Base-by-base conservation (phyloP, 2,888 invertebrate genomes). In the Bugula neritina region DNA sequence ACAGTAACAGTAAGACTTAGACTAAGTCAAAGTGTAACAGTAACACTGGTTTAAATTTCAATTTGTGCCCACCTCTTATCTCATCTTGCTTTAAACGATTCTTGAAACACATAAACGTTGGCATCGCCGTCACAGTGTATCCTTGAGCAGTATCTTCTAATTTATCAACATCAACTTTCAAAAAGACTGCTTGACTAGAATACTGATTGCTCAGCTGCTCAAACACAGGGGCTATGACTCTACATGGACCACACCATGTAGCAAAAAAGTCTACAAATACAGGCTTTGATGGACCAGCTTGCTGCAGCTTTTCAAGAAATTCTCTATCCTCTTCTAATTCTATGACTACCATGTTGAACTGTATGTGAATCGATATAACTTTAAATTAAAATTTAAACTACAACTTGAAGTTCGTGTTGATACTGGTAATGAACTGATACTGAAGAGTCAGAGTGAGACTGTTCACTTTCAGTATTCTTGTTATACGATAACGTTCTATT, bases 181-280 rank as follows among this genome's bases (percentile, higher is more conserved):
- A 74, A 78, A 98, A 99, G 23, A 93, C 89, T 21, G 93, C 95
- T 43, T 54, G 52, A 77, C 90, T 89, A 0, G 92, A 90, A 84
- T 93, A 98, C 84, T 92, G 93, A 10, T 87, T 87, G 27, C 96
- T 91, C 54, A 97, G 86, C 81, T 93, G 90, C 78, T 94, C 92
- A 84, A 94, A 97, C 72, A 92, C 86, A 10, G 99, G 98, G 2
- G 94, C 93, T 80, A 99, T 95, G 80, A 91, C 88, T 81, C 92
- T 92, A 82, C 99, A 99, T 1, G 99, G 98, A 0, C 94, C 95
- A 85, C 99, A 99, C 96, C 96, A 96, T 79, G 90, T 90, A 72
- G 96, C 96, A 75, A 93, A 94, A 83, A 93, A 97, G 86, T 97
- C 96, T 3, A 92, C 95, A 63, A 97, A 92, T 63, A 96, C 94